phyloP scores from a whole-genome alignment of 2,888 invertebrate species.

The Tipula unca region DNA sequence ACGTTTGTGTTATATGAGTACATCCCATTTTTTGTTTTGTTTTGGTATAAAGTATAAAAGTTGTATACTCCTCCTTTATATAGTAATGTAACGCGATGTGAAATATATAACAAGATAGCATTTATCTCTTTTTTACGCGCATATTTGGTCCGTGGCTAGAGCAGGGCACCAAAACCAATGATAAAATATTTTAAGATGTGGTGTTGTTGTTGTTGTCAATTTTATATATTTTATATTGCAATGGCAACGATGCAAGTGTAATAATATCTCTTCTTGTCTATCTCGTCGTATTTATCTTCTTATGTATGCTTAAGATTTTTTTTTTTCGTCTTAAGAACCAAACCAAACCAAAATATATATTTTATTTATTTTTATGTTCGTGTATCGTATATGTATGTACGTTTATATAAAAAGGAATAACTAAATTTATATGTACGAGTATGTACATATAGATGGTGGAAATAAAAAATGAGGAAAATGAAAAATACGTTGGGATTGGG shows the following conservation, averaged over 20 bases:
- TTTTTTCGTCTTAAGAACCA: neutral
- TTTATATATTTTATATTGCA: neutral
- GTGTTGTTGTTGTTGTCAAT: neutral
- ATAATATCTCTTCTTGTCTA: conserved; percentile 15
- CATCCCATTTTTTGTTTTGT: neutral
- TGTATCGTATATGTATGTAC: no score
- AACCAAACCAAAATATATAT: neutral
- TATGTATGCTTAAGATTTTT: neutral
- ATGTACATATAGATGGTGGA: no score
- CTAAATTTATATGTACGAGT: no score
- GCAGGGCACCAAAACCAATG: neutral
- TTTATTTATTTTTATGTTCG: neutral
- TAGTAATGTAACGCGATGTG: neutral
- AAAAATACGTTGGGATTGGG: no score
- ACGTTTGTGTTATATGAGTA: neutral
- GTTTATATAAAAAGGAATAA: neutral
- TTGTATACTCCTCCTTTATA: neutral
- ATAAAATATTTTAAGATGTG: neutral
- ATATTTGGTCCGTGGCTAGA: neutral
- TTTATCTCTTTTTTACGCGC: neutral
- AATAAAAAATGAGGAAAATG: no score
- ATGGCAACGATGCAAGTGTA: conserved; percentile 17
- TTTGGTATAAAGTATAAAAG: neutral
- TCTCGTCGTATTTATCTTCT: conserved; percentile 8
- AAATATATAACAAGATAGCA: neutral